Percentiles rank a stretch among this genome's conserved stretches.
These are phyloP conservation scores for Sminthurides aquaticus DNA, from an alignment of 2,888 invertebrate genomes.

Conservation along the genomic window DNA sequence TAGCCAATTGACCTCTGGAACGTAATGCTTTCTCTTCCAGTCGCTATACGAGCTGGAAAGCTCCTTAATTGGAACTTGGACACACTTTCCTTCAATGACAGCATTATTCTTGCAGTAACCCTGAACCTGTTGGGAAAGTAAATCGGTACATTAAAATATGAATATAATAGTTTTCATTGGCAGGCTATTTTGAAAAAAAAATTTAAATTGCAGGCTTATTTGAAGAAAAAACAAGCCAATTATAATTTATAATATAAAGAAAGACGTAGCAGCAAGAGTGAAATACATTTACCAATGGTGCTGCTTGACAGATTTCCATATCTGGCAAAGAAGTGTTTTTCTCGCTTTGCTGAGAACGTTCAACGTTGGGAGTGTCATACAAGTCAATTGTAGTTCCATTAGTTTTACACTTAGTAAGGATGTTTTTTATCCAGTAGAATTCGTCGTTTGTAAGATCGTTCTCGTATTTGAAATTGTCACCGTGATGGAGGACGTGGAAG, in stretches of 20 bases:
- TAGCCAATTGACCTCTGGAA: slow-evolving; percentile 39
- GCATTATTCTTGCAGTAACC: slow-evolving; percentile 1
- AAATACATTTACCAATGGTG: slow-evolving; percentile 1
- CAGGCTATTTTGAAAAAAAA: no score
- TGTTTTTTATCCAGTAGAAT: slow-evolving; percentile 32
- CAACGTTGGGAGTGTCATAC: not conserved
- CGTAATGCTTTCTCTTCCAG: slow-evolving; percentile 26
- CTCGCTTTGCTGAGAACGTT: not conserved
- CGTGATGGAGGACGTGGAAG: slow-evolving; percentile 37
- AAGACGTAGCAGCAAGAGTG: no score
- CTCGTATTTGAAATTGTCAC: slow-evolving; percentile 36
- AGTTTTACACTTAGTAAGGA: slow-evolving; percentile 27
- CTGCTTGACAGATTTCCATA: not conserved
- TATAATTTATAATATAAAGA: no score
- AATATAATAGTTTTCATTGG: no score
- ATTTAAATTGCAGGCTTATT: no score
- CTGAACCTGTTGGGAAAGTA: not conserved
- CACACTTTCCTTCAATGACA: slow-evolving; percentile 3
- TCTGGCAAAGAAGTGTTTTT: not conserved
- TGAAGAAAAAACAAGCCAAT: no score
- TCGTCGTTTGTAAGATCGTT: slow-evolving; percentile 29
- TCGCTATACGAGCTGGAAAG: not conserved
- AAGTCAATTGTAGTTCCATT: slow-evolving; percentile 3
- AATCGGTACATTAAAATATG: not conserved
- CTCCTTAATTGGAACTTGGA: not conserved